Evolutionary conservation across 2,113 vertebrate genomes (phyloP).

Genomic region (Anoplopoma fimbria): DNA sequence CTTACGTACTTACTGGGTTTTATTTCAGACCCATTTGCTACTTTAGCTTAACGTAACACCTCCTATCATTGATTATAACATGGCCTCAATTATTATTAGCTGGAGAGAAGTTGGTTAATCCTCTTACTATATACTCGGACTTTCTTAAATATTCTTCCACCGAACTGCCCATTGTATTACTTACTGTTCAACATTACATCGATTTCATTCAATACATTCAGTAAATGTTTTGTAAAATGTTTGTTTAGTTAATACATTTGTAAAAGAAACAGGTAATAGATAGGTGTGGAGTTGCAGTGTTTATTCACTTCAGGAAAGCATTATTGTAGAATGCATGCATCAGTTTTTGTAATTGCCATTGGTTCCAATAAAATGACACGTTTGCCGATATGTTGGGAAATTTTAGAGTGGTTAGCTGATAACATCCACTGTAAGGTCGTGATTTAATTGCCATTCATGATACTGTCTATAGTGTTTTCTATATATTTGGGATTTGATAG

Average conservation of each 20-base stretch:
- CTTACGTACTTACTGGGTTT: slow-evolving; percentile 20
- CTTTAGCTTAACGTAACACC: slow-evolving; percentile 31
- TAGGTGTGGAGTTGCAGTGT: not conserved
- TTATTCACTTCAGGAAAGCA: slow-evolving; percentile 7
- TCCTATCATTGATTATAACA: slow-evolving; percentile 49
- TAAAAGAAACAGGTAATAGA: not conserved
- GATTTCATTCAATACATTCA: slow-evolving; percentile 2
- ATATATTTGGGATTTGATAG: too few relatives aligned
- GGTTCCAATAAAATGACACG: slow-evolving; percentile 36
- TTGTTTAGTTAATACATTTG: not conserved
- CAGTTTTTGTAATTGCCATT: slow-evolving; percentile 16
- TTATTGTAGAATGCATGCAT: slow-evolving; percentile 24
- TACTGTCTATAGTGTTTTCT: too few relatives aligned
- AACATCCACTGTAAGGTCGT: not conserved
- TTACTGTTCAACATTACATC: too few relatives aligned
- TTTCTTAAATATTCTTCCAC: slow-evolving; percentile 20
- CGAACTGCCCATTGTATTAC: too few relatives aligned
- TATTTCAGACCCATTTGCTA: slow-evolving; percentile 33
- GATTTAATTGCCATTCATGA: too few relatives aligned
- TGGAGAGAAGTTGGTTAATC: slow-evolving; percentile 52
- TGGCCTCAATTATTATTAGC: slow-evolving; percentile 66
- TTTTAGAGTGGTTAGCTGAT: not conserved
- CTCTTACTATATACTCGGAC: slow-evolving; percentile 54
- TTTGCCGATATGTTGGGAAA: slow-evolving; percentile 3
- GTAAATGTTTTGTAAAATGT: not conserved